Evolutionary conservation across 2,797 vertebrate genomes (phyloP), one percentile per base, ranked within the genome.

Genomic region (Luscinia megarhynchos): DNA sequence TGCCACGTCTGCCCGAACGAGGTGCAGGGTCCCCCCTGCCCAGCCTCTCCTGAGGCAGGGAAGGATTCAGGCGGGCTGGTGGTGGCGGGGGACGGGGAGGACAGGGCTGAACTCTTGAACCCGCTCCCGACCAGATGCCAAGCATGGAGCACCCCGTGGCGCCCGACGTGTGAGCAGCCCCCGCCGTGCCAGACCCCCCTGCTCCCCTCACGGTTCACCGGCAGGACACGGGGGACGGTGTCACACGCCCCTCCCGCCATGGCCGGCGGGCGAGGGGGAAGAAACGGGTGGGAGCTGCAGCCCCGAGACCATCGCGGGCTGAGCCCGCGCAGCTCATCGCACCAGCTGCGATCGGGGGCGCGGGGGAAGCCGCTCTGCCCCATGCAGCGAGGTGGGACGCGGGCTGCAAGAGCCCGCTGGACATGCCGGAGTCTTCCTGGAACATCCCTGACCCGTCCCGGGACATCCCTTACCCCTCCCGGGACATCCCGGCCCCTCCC

Each of bases 171-270:
- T 11, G 59, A 80, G 45, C 29, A 3, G 30, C 50, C 24, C 48
- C 29, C 34, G 6, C 34, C 40, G 50, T 40, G 90, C 63, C 50
- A 29, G 80, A 26, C 40, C 54, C 23, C 21, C 43, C 50, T 17
- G 26, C 61, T 54, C 11, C 36, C 63, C 57, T 94, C 95, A 90
- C 68, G 90, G 96, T 93, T 96, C 95, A 96, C 14, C 87, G 74
- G 92, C 87, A 94, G 92, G 93, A n/a, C 96, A 91, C 58, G n/a
- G 72, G 66, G 67, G 89, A 83, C 5, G 3, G 7, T 32, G 38
- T 8, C 51, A 43, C 68, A 58, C 55, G 15, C 15, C 45, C 40
- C 62, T 34, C n/a, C n/a, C 21, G 8, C 10, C n/a, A 12, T 0
- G 23, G n/a, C 59, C 13, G 68, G 10, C 4, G 43, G 9, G 48